Conservation (phyloP, 2,113 vertebrate species). For the Notarius lentiginosus region DNA sequence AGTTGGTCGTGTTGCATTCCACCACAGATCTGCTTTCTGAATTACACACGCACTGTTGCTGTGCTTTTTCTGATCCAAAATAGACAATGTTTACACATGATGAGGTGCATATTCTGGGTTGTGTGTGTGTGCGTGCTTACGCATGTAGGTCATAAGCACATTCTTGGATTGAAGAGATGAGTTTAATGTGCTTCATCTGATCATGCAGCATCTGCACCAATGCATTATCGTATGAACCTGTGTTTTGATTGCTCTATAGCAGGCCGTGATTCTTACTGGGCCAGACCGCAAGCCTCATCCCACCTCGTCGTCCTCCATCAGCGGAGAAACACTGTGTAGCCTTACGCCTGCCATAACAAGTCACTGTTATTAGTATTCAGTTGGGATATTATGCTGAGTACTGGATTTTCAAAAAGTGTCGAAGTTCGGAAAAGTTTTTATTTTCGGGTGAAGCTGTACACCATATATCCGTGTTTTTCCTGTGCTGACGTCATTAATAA, state of each 20-base stretch:
- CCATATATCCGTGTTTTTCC: background rate
- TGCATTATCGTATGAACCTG: background rate
- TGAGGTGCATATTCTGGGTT: slow-evolving; percentile 7
- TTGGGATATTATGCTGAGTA: background rate
- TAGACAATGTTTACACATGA: background rate
- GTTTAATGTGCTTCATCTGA: background rate
- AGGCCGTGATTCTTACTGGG: background rate
- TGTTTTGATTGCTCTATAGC: slow-evolving; percentile 5
- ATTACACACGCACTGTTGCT: slow-evolving; percentile 1
- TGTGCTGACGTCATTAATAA: background rate
- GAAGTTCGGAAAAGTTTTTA: background rate
- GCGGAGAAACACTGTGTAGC: background rate
- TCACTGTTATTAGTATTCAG: background rate
- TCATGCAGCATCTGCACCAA: background rate
- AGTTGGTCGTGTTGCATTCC: background rate
- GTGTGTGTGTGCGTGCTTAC: no score
- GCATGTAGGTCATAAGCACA: background rate
- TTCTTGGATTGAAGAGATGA: background rate
- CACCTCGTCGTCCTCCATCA: background rate
- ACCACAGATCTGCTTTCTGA: slow-evolving; percentile 25
- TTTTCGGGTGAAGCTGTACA: background rate
- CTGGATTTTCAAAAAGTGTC: background rate
- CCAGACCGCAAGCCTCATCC: slow-evolving; percentile 34
- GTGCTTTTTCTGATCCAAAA: slow-evolving; percentile 33
- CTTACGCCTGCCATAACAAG: no score